Evolutionary conservation across 2,113 vertebrate species (phyloP), one percentile per base, ranked within the genome.

Genomic region (Ptilonorhynchus violaceus): DNA sequence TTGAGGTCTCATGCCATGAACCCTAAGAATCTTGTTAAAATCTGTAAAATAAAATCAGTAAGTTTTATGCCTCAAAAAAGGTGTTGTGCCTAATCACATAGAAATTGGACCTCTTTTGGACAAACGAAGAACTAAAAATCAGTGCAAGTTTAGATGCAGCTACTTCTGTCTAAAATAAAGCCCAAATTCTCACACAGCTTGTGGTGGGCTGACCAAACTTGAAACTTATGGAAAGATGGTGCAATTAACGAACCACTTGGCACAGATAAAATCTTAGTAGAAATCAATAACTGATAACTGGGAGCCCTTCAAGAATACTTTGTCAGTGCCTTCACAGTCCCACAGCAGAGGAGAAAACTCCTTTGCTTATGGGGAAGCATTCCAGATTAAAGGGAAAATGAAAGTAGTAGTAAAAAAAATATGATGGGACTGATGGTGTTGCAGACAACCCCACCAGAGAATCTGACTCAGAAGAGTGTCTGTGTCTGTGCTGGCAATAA

Each of bases 161-260:
- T 79, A 17, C 23, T 55, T 70, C 31, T 77, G 17, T 6, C 7
- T 18, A 33, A 76, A 90, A 52, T 20, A 13, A 58, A 81, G 13
- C 31, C 83, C 23, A 55, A 24, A 59, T 50, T 66, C 15, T n/a
- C 28, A 15, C 1, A 11, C 6, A 49, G 24, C 9, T 59, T 35
- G 11, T 39, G 21, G 55, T 24, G 33, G 16, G 27, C 3, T 49
- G 44, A 44, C 79, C 60, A 24, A 64, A 31, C 4, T 23, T 19
- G 5, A 39, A 68, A 37, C 1, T 73, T 44, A 5, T 1, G 4
- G 19, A 53, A n/a, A 4, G 9, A 3, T 33, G 13, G 7, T 49
- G 20, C 13, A 28, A 25, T 41, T 79, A 68, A 39, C 3, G 49
- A 68, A 41, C 2, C 4, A 24, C 4, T 37, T 23, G 70, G 16